phyloP scores from a whole-genome alignment of 2,113 vertebrate genomes.

The Xerus inauris region DNA sequence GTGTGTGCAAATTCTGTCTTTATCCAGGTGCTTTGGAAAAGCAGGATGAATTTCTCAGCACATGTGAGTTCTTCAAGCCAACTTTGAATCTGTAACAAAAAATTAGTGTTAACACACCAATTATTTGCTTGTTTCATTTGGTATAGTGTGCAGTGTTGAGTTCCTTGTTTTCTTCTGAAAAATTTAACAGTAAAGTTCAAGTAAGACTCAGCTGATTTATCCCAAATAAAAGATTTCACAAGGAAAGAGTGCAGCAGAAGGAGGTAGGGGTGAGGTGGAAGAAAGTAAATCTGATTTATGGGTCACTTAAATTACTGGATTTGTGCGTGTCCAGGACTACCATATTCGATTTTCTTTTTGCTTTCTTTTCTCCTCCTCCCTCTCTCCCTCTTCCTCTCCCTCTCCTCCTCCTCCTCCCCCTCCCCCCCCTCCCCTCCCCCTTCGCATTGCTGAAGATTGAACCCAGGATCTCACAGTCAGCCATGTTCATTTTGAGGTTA shows the following conservation, averaged over 20 bases:
- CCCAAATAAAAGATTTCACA: background rate
- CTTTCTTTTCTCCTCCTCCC: too few relatives aligned
- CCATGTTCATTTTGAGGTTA: background rate
- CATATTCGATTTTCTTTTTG: background rate
- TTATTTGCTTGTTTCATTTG: background rate
- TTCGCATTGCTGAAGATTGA: too few relatives aligned
- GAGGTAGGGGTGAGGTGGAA: too few relatives aligned
- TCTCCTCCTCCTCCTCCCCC: too few relatives aligned
- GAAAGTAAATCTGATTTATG: too few relatives aligned
- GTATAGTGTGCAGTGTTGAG: accelerated
- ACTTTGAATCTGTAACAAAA: background rate
- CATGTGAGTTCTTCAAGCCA: background rate
- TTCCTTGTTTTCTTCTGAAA: background rate
- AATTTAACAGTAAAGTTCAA: background rate
- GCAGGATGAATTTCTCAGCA: background rate
- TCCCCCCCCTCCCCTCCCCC: accelerated
- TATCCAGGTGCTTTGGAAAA: background rate
- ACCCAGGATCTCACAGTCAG: too few relatives aligned
- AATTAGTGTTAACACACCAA: background rate
- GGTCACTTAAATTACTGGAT: background rate
- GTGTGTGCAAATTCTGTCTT: background rate
- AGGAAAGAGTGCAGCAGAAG: too few relatives aligned
- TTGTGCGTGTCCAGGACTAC: accelerated
- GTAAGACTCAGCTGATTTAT: background rate
- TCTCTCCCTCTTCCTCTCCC: too few relatives aligned